These are phyloP conservation scores for Pachypanchax playfairii DNA, from an alignment of 2,113 vertebrate species.

Conservation along the genomic window DNA sequence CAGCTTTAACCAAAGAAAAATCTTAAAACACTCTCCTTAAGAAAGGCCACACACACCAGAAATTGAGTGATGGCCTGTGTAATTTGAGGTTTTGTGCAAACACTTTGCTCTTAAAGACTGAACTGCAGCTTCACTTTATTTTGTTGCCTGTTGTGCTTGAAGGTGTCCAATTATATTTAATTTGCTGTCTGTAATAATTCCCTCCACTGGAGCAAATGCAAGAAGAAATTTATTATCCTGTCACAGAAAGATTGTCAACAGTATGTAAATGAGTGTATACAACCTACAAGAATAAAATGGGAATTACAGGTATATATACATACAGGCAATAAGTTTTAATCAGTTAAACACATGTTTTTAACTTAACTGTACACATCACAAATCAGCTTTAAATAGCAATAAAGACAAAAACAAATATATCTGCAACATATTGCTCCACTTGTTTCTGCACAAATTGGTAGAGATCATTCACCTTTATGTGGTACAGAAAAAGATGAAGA, in stretches of 20 bases:
- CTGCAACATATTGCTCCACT: too few relatives aligned
- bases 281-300: not conserved
- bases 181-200: conserved; percentile 7
- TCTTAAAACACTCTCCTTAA: not conserved
- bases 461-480: too few relatives aligned
- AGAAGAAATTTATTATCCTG: conserved; percentile 11
- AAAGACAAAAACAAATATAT: too few relatives aligned
- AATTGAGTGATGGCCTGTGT: not conserved
- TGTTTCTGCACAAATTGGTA: too few relatives aligned
- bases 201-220: not conserved
- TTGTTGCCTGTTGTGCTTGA: not conserved
- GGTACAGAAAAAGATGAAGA: too few relatives aligned
- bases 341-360: not conserved
- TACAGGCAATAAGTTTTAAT: not conserved
- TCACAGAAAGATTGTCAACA: not conserved
- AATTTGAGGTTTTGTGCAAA: not conserved
- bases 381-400: too few relatives aligned
- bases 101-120: conserved; percentile 3
- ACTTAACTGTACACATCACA: too few relatives aligned
- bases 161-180: not conserved
- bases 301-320: not conserved
- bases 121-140: not conserved
- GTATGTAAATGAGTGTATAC: not conserved
- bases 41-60: not conserved
- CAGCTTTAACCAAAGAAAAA: too few relatives aligned